Percentiles rank a stretch among this genome's conserved stretches.
These are phyloP conservation scores for Tonatia bakeri DNA, from an alignment of 2,113 vertebrate species.

Conservation along the genomic window DNA sequence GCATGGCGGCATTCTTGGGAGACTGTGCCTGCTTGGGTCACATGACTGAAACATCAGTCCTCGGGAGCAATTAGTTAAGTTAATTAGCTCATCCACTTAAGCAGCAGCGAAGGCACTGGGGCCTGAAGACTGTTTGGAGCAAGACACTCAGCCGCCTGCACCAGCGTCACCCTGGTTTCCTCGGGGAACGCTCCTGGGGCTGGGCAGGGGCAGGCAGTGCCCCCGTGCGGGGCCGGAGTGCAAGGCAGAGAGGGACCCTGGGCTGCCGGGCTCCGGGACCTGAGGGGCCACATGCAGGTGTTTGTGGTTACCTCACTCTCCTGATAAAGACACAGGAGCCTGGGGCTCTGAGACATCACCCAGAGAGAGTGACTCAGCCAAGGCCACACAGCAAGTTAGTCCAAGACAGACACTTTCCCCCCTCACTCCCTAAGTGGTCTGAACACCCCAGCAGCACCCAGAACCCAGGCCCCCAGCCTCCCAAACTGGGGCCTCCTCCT, in stretches of 20 bases:
- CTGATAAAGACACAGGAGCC: background rate
- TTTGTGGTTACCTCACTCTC: background rate
- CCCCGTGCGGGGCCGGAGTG: background rate
- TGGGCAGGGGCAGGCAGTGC: background rate
- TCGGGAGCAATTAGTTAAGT: conserved; percentile 62
- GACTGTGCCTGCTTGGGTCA: background rate
- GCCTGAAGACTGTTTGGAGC: conserved; percentile 47
- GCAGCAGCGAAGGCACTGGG: conserved; percentile 12
- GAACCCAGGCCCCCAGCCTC: background rate
- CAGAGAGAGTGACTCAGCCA: background rate
- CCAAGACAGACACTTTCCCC: background rate
- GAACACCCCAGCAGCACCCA: background rate
- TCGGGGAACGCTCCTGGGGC: background rate
- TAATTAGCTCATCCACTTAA: conserved; percentile 67
- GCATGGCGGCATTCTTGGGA: background rate
- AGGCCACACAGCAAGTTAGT: background rate
- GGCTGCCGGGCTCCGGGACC: background rate
- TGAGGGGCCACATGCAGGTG: no score
- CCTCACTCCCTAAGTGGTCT: background rate
- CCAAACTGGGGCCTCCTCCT: background rate
- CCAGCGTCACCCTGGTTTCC: conserved; percentile 55
- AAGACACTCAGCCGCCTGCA: conserved; percentile 55
- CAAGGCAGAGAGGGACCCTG: background rate
- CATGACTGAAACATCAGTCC: conserved; percentile 2
- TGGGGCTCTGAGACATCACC: background rate